phyloP scores from a whole-genome alignment of 2,797 vertebrate species.

The Potorous gilbertii region DNA sequence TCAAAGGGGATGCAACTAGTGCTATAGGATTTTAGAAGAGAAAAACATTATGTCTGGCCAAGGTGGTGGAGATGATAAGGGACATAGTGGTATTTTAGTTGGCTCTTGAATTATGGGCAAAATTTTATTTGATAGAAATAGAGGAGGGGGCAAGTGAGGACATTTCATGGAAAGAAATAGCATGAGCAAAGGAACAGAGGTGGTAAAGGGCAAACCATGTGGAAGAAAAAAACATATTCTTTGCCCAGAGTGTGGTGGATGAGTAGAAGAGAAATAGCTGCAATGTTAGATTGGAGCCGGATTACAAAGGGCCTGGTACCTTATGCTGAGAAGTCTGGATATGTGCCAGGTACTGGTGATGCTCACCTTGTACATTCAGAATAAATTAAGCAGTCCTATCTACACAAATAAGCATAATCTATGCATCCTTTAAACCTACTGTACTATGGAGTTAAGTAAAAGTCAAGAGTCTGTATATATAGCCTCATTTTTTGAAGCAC shows the following conservation, averaged over 20 bases:
- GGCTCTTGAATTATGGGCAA: not conserved
- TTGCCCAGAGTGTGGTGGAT: not conserved
- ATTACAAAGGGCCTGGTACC: not conserved
- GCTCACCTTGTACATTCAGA: not conserved
- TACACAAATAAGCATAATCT: not conserved
- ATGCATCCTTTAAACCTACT: not conserved
- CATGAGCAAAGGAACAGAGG: not conserved
- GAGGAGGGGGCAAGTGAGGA: not conserved
- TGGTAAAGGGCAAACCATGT: not conserved
- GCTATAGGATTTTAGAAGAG: not conserved
- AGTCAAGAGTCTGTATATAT: not conserved
- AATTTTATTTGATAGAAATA: not conserved
- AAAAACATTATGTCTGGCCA: not conserved
- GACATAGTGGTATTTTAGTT: not conserved
- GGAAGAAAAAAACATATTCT: not conserved
- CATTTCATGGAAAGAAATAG: not conserved
- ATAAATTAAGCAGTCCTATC: not conserved
- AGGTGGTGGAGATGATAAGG: not conserved
- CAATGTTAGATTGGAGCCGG: not conserved
- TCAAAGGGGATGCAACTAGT: not conserved
- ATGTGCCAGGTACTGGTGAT: not conserved
- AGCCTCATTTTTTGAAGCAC: constrained; percentile 36
- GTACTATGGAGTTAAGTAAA: not conserved
- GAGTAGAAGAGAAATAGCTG: not conserved
- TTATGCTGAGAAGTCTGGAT: not conserved